These are phyloP conservation scores for rabbit (Oryctolagus cuniculus) DNA, from an alignment of 2,113 vertebrate species.

Conservation along the genomic window mOryCun1.1 NC_091451.1:26090501-26091000, in stretches of 20 bases:
- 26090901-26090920: background rate
- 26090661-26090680: background rate
- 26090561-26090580: background rate
- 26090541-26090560: conserved; percentile 13
- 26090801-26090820: background rate
- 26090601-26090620: background rate
- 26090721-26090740: conserved; percentile 3
- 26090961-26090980: too few species aligned
- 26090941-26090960: too few species aligned
- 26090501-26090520: conserved; percentile 53
- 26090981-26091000: too few species aligned
- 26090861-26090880: background rate
- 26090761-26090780: conserved; percentile 2
- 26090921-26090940: background rate
- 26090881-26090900: background rate
- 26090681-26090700: conserved; percentile 30
- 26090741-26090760: conserved; percentile 13
- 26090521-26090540: background rate
- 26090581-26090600: background rate
- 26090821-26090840: background rate
- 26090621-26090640: background rate
- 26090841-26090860: background rate
- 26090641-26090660: conserved; percentile 29
- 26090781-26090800: background rate
- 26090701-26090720: background rate